Evolutionary conservation across 2,113 vertebrate species (phyloP).

Genomic region (Hydrolagus affinis): DNA sequence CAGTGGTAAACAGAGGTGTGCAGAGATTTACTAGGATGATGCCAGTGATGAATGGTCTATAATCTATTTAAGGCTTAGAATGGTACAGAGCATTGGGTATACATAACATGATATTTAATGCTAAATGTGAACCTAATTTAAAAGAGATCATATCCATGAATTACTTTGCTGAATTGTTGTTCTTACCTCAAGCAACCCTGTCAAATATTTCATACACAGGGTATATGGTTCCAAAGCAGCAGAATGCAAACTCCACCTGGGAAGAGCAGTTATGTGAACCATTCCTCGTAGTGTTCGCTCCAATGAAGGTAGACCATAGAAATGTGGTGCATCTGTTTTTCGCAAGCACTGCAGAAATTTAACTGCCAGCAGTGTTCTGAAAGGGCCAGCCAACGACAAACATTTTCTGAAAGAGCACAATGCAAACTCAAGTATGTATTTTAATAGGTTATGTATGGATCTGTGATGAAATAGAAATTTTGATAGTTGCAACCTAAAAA

Average conservation of each 20-base stretch:
- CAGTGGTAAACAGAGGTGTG: no score
- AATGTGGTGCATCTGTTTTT: slow-evolving; percentile 78
- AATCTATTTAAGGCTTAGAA: no score
- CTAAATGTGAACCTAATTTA: background rate
- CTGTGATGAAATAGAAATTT: background rate
- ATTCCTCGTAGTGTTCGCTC: slow-evolving; percentile 78
- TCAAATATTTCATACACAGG: slow-evolving; percentile 78
- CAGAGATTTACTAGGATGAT: no score
- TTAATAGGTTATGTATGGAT: background rate
- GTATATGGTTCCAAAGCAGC: slow-evolving; percentile 53
- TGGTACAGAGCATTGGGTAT: no score
- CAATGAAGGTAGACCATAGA: slow-evolving; percentile 88
- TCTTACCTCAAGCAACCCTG: slow-evolving; percentile 77
- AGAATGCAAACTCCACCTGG: slow-evolving; percentile 76
- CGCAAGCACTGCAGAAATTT: slow-evolving; percentile 76
- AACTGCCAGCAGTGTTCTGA: slow-evolving; percentile 76
- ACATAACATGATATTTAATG: no score
- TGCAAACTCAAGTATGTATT: background rate
- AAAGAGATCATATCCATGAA: background rate
- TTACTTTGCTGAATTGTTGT: slow-evolving; percentile 5
- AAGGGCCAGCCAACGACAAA: slow-evolving; percentile 61
- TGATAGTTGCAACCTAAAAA: background rate
- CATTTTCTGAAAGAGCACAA: slow-evolving; percentile 55
- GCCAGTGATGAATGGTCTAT: no score
- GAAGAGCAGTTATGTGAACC: slow-evolving; percentile 72